These are phyloP conservation scores for Halocaridina rubra DNA, from an alignment of 2,888 invertebrate genomes.

Conservation along the genomic window DNA sequence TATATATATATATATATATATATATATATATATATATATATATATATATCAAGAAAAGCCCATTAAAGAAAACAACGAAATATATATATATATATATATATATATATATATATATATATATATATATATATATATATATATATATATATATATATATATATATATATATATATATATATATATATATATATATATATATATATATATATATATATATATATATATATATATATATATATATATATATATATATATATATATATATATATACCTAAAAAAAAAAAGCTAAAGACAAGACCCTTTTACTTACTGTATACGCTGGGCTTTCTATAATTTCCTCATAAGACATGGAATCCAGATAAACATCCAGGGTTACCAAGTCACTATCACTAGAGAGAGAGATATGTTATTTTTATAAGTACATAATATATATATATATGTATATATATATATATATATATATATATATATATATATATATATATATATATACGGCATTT, in stretches of 20 bases:
- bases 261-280: background rate
- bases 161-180: conserved; percentile 8
- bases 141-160: conserved; percentile 18
- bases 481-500: no score
- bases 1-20: conserved; percentile 13
- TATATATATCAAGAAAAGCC: no score
- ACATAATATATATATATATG: no score
- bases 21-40: background rate
- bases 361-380: conserved; percentile 13
- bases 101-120: background rate
- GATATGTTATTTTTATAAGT: background rate
- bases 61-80: no score
- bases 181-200: conserved; percentile 6
- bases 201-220: background rate
- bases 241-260: background rate
- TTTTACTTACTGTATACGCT: conserved; percentile 31
- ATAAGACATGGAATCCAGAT: conserved; percentile 24
- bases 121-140: background rate
- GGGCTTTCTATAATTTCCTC: conserved; percentile 30
- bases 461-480: no score
- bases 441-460: no score
- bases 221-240: background rate
- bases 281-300: background rate
- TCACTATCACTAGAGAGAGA: background rate
- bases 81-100: background rate